Percentiles rank a stretch among this genome's conserved stretches.
Evolutionary conservation across 2,888 invertebrate species (phyloP).

Genomic region (Scaptomyza reducta): DNA sequence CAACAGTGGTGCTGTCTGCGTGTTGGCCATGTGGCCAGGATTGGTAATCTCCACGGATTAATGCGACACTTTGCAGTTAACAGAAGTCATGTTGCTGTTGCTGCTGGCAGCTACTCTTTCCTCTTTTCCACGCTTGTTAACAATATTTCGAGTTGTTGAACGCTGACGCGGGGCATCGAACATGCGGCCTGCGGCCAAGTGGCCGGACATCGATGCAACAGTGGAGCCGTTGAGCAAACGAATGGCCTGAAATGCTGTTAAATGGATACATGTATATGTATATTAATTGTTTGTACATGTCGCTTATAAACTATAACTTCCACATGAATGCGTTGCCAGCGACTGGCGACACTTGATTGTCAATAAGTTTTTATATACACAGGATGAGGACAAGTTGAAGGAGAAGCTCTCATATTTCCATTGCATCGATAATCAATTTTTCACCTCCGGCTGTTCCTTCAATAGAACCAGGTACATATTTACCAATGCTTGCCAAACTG

Average conservation of each 20-base stretch:
- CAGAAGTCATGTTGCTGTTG: slow-evolving; percentile 57
- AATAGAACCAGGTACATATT: slow-evolving; percentile 90
- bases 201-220: slow-evolving; percentile 40
- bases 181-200: slow-evolving; percentile 69
- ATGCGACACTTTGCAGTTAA: slow-evolving; percentile 71
- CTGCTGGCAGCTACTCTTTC: slow-evolving; percentile 33
- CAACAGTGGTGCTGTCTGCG: slow-evolving; percentile 38
- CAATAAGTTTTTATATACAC: not conserved
- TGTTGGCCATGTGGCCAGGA: slow-evolving; percentile 57
- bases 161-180: slow-evolving; percentile 40
- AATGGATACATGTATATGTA: slow-evolving; percentile 8
- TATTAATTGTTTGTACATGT: slow-evolving; percentile 3
- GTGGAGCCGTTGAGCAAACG: slow-evolving; percentile 28
- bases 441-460: slow-evolving; percentile 60
- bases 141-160: slow-evolving; percentile 71
- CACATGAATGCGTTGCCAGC: not conserved
- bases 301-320: slow-evolving; percentile 10
- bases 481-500: slow-evolving; percentile 90
- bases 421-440: slow-evolving; percentile 28
- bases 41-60: slow-evolving; percentile 77
- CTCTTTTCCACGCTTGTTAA: slow-evolving; percentile 74
- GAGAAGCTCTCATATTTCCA: slow-evolving; percentile 15
- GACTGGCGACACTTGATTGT: not conserved
- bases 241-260: slow-evolving; percentile 11
- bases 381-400: not conserved